Percentiles rank a stretch among this genome's conserved stretches.
These are phyloP conservation scores for Sarcophaga subvicina DNA, from an alignment of 2,888 invertebrate species.

Conservation along the genomic window DNA sequence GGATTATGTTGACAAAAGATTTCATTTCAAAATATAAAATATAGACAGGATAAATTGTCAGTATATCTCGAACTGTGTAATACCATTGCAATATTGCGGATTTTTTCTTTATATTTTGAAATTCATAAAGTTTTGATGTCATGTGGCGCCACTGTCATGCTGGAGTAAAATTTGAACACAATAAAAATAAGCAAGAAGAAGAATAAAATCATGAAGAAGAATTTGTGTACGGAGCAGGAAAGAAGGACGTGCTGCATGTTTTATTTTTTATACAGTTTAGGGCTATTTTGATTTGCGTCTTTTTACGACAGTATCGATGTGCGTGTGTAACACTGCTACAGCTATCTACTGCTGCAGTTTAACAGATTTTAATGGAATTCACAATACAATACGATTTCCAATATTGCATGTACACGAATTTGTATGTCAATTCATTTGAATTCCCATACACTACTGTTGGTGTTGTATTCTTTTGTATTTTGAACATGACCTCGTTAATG, in stretches of 20 bases:
- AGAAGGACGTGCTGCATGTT: constrained; percentile 35
- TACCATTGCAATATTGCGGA: background rate
- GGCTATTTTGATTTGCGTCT: constrained; percentile 34
- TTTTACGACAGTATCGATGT: constrained; percentile 30
- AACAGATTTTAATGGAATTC: constrained; percentile 33
- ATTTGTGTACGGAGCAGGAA: background rate
- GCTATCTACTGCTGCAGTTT: background rate
- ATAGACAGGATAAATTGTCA: background rate
- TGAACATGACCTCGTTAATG: background rate
- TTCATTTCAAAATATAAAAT: too few relatives aligned
- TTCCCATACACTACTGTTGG: background rate
- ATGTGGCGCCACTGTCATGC: constrained; percentile 69
- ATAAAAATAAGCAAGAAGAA: background rate
- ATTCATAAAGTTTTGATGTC: constrained; percentile 70
- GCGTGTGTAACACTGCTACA: background rate
- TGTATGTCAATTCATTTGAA: constrained; percentile 40
- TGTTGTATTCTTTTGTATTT: background rate
- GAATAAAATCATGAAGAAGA: too few relatives aligned
- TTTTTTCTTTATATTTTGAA: constrained; percentile 4
- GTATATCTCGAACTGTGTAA: constrained; percentile 6
- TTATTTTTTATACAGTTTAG: constrained; percentile 13
- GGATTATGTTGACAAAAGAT: too few relatives aligned
- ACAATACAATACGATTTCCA: constrained; percentile 14
- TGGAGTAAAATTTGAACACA: background rate
- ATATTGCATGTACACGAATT: constrained; percentile 22